A percentile compares a stretch with the other conserved stretches of the same genome.
Evolutionary conservation across 2,888 invertebrate genomes (phyloP).

Genomic region (Petrolisthes cinctipes): DNA sequence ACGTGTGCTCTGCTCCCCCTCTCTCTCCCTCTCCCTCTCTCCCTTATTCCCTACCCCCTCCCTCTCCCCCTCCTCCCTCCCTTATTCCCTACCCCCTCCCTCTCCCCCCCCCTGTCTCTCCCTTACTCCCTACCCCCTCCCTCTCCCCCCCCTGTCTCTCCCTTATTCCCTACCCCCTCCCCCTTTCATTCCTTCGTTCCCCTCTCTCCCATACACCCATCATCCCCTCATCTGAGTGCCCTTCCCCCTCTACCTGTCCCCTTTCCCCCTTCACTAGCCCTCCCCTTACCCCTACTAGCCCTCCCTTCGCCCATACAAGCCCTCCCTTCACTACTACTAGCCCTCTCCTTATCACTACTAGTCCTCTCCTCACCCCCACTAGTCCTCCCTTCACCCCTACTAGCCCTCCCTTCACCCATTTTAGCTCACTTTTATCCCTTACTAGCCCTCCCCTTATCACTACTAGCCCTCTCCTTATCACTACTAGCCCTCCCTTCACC

Average conservation of each 20-base stretch:
- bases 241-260: background rate
- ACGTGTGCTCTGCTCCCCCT: background rate
- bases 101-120: background rate
- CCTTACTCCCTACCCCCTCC: background rate
- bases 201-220: background rate
- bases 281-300: no score
- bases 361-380: no score
- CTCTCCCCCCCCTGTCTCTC: background rate
- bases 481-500: slow-evolving; percentile 7
- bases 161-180: background rate
- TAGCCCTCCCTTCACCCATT: no score
- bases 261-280: background rate
- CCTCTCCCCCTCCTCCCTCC: background rate
- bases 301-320: no score
- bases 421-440: no score
- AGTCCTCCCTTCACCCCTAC: no score
- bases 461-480: no score
- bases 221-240: background rate
- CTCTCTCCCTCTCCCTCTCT: slow-evolving; percentile 14
- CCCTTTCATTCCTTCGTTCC: background rate
- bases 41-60: background rate
- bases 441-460: no score
- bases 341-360: no score
- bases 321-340: no score
- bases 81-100: no score